These are phyloP conservation scores for Podarcis cretensis DNA, from an alignment of 2,113 vertebrate genomes.

Conservation along the genomic window DNA sequence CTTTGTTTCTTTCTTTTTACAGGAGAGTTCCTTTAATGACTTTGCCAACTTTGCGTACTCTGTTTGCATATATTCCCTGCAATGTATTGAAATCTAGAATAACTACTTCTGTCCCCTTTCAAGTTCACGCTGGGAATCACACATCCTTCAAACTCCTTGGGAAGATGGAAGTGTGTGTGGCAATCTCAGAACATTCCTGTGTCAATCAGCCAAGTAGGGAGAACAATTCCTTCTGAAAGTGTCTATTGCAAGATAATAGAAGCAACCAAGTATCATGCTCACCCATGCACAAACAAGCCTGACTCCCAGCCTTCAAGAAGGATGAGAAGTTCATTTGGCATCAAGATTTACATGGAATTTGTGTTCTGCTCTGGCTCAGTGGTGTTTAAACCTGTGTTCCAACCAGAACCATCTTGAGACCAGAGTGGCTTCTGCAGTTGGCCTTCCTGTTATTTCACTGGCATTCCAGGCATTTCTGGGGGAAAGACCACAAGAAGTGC, in stretches of 20 bases:
- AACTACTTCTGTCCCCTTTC: neutral
- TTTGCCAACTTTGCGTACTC: neutral
- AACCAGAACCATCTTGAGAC: neutral
- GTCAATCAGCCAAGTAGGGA: neutral
- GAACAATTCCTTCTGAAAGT: neutral
- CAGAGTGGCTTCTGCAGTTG: neutral
- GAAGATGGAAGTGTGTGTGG: neutral
- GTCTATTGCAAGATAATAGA: neutral
- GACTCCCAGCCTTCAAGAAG: neutral
- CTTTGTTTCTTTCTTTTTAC: too few species aligned
- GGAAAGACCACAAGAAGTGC: neutral
- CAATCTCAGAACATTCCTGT: fast-evolving
- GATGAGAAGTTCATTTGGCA: neutral
- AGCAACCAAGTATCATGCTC: neutral
- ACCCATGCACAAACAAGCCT: neutral
- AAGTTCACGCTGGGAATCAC: neutral
- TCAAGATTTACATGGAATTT: neutral
- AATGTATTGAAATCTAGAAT: neutral
- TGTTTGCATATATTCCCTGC: neutral
- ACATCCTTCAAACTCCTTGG: neutral
- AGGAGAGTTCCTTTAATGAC: neutral
- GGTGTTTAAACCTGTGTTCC: neutral
- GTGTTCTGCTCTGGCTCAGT: neutral
- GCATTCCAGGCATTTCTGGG: neutral
- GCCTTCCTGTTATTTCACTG: neutral